Conservation (phyloP, 1,140 invertebrate genomes). For the Campoletis sonorensis region DNA sequence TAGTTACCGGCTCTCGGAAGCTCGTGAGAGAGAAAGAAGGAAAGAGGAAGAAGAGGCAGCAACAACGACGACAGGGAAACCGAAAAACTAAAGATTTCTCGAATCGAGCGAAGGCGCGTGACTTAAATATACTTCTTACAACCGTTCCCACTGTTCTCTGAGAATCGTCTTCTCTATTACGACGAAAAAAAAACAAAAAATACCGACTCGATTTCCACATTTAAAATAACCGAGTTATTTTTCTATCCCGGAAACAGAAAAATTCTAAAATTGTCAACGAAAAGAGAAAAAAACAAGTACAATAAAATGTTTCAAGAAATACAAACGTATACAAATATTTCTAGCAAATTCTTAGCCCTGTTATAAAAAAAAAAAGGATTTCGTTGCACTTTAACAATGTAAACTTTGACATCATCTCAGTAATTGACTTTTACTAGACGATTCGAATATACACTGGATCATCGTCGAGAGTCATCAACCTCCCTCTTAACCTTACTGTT, state of each 20-base stretch:
- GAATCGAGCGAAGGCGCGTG: neutral
- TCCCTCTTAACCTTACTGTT: neutral
- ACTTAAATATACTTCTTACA: neutral
- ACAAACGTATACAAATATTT: too few species aligned
- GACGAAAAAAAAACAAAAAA: neutral
- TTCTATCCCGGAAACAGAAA: neutral
- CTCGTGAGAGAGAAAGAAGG: neutral
- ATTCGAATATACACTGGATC: neutral
- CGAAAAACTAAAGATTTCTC: neutral
- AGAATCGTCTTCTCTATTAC: neutral
- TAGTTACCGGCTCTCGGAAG: conserved; percentile 30
- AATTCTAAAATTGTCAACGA: neutral
- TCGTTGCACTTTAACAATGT: too few species aligned
- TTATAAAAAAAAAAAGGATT: too few species aligned
- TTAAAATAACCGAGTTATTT: neutral
- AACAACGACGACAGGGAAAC: neutral
- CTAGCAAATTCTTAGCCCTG: too few species aligned
- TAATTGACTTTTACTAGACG: too few species aligned
- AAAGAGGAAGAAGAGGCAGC: conserved; percentile 1
- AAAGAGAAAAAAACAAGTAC: neutral
- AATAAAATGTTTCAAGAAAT: too few species aligned
- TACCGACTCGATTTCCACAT: too few species aligned
- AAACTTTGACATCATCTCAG: too few species aligned
- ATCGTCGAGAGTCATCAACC: conserved; percentile 13
- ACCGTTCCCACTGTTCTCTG: neutral